Base-by-base conservation (phyloP, 64 coral and sea anemone genomes). In the Catalaphyllia jardinei region DNA sequence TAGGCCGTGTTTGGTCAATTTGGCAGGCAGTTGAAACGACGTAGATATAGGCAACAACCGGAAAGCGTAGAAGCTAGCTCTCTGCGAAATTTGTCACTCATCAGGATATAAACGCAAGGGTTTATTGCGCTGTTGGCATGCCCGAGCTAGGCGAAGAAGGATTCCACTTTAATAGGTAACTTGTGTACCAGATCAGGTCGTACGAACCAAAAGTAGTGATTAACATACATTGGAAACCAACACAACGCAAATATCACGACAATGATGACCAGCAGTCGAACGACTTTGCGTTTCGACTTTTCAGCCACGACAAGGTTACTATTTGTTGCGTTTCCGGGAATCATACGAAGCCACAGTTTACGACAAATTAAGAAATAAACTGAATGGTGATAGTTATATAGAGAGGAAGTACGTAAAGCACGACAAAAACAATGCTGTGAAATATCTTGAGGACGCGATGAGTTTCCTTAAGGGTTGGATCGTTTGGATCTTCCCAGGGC, bases 161-260 rank as follows among this genome's bases (percentile, higher is more conserved):
- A 13, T n/a, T 35, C 29, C 9, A 33, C 29, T 74, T 74, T 31
- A 31, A 33, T 0, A 0, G 28, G 72, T 33, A 93, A 30, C 16
- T 10, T 18, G 15, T n/a, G n/a, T n/a, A n/a, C 19, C 19, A 72
- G 24, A 11, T 67, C 84, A 3, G 1, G 72, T 38, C 72, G 28
- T 17, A 74, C 72, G 72, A 12, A 74, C 72, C 30, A 74, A 38
- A 74, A 65, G 65, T 69, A 69, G 25, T 69, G 65, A 69, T 69
- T 25, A 46, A 90, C 78, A 19, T 90, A 80, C 1, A 50, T 80
- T 15, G 88, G 88, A 19, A 90, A 90, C 88, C 88, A 90, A 31
- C 88, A 90, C 13, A 90, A 20, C 9, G 64, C 78, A 18, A 90
- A 90, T 17, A 57, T 42, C 7, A 90, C 6, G 20, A 90, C 78